Conservation (phyloP, 2,888 invertebrate genomes). For the Erebia ligea region DNA sequence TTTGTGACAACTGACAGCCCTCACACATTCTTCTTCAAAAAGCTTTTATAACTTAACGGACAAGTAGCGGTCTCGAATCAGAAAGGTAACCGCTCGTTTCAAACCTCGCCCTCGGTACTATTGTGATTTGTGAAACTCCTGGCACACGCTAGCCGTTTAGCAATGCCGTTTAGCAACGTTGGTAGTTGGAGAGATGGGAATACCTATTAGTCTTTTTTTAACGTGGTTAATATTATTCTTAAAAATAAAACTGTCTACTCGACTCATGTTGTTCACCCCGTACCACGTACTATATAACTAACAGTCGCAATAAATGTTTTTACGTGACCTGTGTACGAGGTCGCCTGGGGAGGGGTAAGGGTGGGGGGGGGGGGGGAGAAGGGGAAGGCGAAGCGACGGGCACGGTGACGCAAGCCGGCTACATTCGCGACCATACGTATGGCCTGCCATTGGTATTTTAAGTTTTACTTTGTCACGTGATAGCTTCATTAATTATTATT, state of each 20-base stretch:
- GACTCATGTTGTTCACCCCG: constrained; percentile 28
- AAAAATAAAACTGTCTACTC: background rate
- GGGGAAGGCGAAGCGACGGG: constrained; percentile 33
- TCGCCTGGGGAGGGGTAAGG: constrained; percentile 39
- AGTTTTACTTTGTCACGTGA: constrained; percentile 20
- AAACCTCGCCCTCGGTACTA: too few species aligned
- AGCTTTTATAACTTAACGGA: too few species aligned
- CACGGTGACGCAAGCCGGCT: constrained; percentile 57
- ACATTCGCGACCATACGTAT: constrained; percentile 39
- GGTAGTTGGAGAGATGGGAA: background rate
- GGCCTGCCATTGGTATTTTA: constrained; percentile 8
- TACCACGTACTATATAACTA: constrained; percentile 29
- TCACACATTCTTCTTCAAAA: too few species aligned
- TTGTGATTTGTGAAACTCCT: too few species aligned
- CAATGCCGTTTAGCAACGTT: too few species aligned
- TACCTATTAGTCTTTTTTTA: background rate
- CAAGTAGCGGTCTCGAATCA: too few species aligned
- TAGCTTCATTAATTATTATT: constrained; percentile 17
- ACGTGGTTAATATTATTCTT: too few species aligned
- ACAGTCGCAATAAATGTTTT: constrained; percentile 46
- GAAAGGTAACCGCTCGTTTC: too few species aligned
- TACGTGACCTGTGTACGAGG: constrained; percentile 61
- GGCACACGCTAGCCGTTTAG: background rate
- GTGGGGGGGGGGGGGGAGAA: constrained; percentile 9
- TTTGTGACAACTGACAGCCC: too few species aligned